A percentile compares a stretch with the other conserved stretches of the same genome.
Conservation (phyloP, 2,797 vertebrate species). For the Sebastes itinus region DNA sequence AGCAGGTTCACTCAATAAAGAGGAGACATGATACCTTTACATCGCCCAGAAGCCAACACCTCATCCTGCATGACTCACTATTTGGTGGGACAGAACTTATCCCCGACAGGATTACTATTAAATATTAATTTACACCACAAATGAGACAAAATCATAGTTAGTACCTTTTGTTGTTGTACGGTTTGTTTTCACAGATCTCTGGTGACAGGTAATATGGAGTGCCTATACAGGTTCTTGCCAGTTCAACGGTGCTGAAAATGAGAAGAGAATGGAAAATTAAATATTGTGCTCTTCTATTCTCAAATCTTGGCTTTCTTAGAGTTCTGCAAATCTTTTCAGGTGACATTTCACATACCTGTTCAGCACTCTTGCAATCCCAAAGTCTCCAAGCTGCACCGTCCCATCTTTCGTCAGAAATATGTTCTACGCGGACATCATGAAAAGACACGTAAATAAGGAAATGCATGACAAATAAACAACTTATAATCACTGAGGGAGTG, state of each 20-base stretch:
- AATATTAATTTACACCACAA: not conserved
- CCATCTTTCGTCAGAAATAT: constrained; percentile 98
- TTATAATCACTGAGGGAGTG: not conserved
- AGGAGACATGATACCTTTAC: constrained; percentile 35
- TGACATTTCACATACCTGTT: constrained; percentile 85
- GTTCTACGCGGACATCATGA: constrained; percentile 81
- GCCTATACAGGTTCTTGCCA: constrained; percentile 97
- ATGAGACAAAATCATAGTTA: not conserved
- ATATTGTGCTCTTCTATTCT: not conserved
- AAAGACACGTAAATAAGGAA: not conserved
- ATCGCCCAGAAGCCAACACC: constrained; percentile 6
- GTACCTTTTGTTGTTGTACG: constrained; percentile 99
- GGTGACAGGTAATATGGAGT: constrained; percentile 98
- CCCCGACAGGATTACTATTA: not conserved
- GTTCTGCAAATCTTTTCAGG: not conserved
- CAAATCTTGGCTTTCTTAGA: not conserved
- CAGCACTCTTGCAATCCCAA: constrained; percentile 96
- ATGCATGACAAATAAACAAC: not conserved
- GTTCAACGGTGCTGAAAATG: constrained; percentile 90
- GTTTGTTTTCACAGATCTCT: constrained; percentile 98
- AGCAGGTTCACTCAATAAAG: constrained; percentile 40
- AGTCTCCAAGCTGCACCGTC: constrained; percentile 95
- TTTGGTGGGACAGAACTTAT: not conserved
- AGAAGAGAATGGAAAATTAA: not conserved
- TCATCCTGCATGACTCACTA: constrained; percentile 10